Evolutionary conservation across 2,888 invertebrate genomes (phyloP), one percentile per base, ranked within the genome.

Genomic region (Apodemia hepburni): DNA sequence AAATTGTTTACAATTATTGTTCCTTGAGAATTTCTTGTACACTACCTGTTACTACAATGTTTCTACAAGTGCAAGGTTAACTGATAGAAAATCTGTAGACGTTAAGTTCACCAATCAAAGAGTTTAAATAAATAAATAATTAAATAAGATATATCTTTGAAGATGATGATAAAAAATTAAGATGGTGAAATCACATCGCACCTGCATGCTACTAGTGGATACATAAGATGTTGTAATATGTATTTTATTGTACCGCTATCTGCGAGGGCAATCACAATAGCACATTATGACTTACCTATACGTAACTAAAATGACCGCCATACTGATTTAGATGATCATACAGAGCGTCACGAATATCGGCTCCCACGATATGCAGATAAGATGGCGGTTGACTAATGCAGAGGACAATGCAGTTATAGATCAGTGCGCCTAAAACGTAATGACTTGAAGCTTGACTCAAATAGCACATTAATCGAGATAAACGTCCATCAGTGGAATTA

Each of bases 351-450:
- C 73, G 75, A 78, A 73, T 75, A 76, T 71, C 70, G 74, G 81
- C 81, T 89, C 89, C 81, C 89, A 89, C 88, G 89, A 89, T 89
- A 76, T 72, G 69, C 69, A 77, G 88, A 88, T 87, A 85, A 89
- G 87, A 88, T 87, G 85, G 81, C 81, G 78, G 79, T 76, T 83
- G 84, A 84, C 84, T 84, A 88, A 88, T 89, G 85, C 82, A 76
- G 84, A 82, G 84, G 82, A 87, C 87, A 88, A 86, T 87, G 79
- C 64, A 68, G 81, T 84, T 82, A 87, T 85, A 87, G 87, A 89
- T 88, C 84, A 80, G 79, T 77, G 75, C 76, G 75, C 73, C 78
- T 73, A 75, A 79, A 82, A 80, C 77, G 76, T 80, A 80, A 80
- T 78, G 76, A 61, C 64, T 62, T 60, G 63, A 54, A 6, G 59